These are phyloP conservation scores for Folsomia manolachei DNA, from an alignment of 2,888 invertebrate genomes.

Conservation along the genomic window DNA sequence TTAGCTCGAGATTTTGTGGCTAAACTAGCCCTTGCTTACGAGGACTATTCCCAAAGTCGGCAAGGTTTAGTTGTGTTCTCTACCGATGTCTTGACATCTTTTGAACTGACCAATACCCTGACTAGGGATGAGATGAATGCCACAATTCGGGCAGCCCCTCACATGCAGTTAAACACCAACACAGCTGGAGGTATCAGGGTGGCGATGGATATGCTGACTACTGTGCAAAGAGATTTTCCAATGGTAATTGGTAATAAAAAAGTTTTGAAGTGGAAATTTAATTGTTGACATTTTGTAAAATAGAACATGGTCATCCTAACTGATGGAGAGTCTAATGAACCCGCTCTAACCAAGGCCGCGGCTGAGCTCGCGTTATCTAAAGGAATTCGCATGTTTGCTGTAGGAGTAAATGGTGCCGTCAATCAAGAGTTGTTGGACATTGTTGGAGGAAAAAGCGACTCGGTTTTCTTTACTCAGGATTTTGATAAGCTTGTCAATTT, in stretches of 20 bases:
- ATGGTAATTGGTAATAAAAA: background rate
- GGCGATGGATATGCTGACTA: background rate
- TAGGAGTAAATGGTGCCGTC: background rate
- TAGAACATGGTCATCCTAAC: background rate
- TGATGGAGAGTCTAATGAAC: background rate
- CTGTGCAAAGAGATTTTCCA: background rate
- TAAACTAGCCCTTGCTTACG: background rate
- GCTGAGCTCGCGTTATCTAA: background rate
- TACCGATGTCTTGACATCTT: background rate
- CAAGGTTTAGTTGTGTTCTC: background rate
- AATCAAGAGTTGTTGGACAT: background rate
- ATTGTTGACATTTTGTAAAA: background rate
- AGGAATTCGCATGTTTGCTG: background rate
- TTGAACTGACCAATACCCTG: background rate
- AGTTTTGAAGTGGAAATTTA: background rate
- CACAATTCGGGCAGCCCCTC: background rate
- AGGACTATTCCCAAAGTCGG: background rate
- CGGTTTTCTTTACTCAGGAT: background rate
- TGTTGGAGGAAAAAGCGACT: background rate
- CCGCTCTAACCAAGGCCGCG: background rate
- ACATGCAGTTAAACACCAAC: background rate
- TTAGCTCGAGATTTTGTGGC: background rate
- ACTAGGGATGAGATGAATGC: background rate
- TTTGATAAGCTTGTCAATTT: background rate
- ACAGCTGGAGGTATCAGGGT: background rate